Conservation (phyloP, 2,888 invertebrate species). For the Drosophila mettleri region DNA sequence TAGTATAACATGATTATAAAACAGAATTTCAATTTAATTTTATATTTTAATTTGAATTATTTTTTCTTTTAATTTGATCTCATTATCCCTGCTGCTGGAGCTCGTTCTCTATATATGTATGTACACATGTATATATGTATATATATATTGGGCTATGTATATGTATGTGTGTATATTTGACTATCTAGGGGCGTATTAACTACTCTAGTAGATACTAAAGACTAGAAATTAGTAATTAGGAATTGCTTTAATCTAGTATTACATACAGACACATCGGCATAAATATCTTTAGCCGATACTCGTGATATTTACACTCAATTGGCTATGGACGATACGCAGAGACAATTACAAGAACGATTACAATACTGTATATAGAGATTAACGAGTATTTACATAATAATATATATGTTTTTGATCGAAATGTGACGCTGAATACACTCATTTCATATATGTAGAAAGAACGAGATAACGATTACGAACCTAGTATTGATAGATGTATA, state of each 20-base stretch:
- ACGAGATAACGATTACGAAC: not conserved
- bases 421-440: slow-evolving; percentile 13
- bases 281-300: slow-evolving; percentile 24
- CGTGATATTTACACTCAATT: slow-evolving; percentile 46
- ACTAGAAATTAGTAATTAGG: slow-evolving; percentile 37
- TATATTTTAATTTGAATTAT: not conserved
- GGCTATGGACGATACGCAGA: slow-evolving; percentile 40
- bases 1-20: slow-evolving; percentile 31
- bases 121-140: slow-evolving; percentile 20
- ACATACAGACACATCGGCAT: slow-evolving; percentile 27
- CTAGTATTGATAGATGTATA: slow-evolving; percentile 6
- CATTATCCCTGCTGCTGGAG: slow-evolving; percentile 9
- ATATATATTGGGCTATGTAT: slow-evolving; percentile 12
- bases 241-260: slow-evolving; percentile 43
- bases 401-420: slow-evolving; percentile 23
- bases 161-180: slow-evolving; percentile 34
- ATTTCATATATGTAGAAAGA: slow-evolving; percentile 7
- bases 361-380: slow-evolving; percentile 26
- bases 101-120: slow-evolving; percentile 5
- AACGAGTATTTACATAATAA: slow-evolving; percentile 35
- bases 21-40: slow-evolving; percentile 1
- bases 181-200: slow-evolving; percentile 48
- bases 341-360: slow-evolving; percentile 36
- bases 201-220: slow-evolving; percentile 42
- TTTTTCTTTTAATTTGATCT: not conserved